Conservation (phyloP, 2,113 vertebrate genomes). For the Myiagra hebetior region DNA sequence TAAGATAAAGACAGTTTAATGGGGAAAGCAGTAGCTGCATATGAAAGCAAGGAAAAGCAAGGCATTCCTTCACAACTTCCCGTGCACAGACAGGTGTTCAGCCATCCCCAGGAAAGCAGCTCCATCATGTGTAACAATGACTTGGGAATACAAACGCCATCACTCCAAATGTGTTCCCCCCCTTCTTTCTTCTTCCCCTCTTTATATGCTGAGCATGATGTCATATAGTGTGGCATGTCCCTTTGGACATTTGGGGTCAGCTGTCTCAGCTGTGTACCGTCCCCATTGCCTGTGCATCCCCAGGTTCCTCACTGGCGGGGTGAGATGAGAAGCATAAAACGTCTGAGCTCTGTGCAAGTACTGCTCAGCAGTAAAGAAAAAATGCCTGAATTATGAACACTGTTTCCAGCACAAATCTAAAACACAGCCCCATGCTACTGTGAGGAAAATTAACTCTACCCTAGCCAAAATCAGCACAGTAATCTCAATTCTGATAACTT, state of each 20-base stretch:
- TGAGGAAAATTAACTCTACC: background rate
- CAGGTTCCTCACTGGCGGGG: background rate
- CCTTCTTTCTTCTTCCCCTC: background rate
- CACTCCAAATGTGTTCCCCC: fast-evolving
- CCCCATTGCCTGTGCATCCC: no score
- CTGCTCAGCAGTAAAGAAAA: background rate
- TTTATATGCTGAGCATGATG: background rate
- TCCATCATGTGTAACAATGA: background rate
- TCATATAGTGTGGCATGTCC: background rate
- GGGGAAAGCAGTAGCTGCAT: background rate
- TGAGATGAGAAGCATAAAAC: background rate
- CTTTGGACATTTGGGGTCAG: background rate
- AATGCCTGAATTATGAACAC: background rate
- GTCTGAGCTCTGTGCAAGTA: background rate
- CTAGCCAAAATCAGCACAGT: background rate
- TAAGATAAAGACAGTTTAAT: background rate
- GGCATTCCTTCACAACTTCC: background rate
- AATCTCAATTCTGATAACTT: slow-evolving; percentile 43
- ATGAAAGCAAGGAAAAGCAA: background rate
- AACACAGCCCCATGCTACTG: background rate
- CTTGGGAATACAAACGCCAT: background rate
- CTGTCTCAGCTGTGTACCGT: background rate
- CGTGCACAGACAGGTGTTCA: background rate
- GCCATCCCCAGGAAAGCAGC: background rate
- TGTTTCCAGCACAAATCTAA: background rate